A percentile compares a stretch with the other conserved stretches of the same genome.
Evolutionary conservation across 23 tunicate species (phyloP).

Genomic region (Styela clava): DNA sequence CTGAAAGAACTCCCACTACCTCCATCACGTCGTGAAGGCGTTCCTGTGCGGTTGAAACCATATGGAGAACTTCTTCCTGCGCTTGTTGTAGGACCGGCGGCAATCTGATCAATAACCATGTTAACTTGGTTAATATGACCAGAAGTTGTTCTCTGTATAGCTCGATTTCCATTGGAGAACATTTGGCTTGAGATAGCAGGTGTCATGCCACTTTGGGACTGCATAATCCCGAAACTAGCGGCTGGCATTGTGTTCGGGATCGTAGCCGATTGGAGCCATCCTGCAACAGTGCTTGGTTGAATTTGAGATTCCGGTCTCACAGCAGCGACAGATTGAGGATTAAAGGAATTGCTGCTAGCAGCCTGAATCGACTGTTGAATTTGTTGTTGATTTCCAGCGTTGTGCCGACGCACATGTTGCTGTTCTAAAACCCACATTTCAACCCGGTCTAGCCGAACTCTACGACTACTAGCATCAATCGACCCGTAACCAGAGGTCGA

Average conservation of each 20-base stretch:
- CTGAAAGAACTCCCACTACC: slow-evolving; percentile 9
- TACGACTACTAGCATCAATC: slow-evolving; percentile 54
- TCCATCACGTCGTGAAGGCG: slow-evolving; percentile 9
- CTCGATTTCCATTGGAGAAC: slow-evolving; percentile 2
- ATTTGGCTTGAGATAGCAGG: not conserved
- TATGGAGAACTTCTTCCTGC: slow-evolving; percentile 21
- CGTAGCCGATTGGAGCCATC: not conserved
- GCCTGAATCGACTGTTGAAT: slow-evolving; percentile 10
- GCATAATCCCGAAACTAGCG: not conserved
- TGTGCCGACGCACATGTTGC: slow-evolving; percentile 69
- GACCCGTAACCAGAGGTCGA: slow-evolving; percentile 93
- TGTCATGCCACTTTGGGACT: not conserved
- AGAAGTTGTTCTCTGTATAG: not conserved
- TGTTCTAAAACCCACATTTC: slow-evolving; percentile 91
- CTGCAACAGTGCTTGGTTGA: not conserved
- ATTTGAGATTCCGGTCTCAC: slow-evolving; percentile 4
- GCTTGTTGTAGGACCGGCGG: not conserved
- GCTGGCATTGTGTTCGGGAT: not conserved
- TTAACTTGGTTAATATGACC: not conserved
- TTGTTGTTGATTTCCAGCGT: slow-evolving; percentile 15
- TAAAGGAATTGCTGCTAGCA: not conserved
- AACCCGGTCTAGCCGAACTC: slow-evolving; percentile 63
- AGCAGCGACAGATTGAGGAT: slow-evolving; percentile 3
- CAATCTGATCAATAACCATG: not conserved
- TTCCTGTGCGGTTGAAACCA: slow-evolving; percentile 8